Percentiles rank a stretch among this genome's conserved stretches.
phyloP scores from a whole-genome alignment of 2,113 vertebrate species.

The Columba janthina region DNA sequence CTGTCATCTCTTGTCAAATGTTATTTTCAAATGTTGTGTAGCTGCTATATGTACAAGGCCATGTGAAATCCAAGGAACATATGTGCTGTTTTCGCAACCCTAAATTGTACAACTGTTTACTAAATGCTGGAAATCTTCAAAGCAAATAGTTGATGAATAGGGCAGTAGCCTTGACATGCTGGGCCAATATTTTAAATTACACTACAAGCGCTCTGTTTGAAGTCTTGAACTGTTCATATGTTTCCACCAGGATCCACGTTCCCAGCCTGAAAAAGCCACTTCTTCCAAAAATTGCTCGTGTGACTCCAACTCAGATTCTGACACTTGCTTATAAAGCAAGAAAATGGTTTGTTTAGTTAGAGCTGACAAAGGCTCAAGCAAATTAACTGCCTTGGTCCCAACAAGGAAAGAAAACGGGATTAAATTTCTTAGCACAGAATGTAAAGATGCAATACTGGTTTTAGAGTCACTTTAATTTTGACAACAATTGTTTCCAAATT shows the following conservation, averaged over 20 bases:
- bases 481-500: background rate
- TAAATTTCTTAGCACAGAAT: background rate
- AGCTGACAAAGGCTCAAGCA: slow-evolving; percentile 10
- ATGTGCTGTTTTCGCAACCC: slow-evolving; percentile 32
- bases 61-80: background rate
- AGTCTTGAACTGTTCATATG: slow-evolving; percentile 21
- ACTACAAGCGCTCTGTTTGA: background rate
- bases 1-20: slow-evolving; percentile 20
- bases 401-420: background rate
- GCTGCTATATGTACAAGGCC: slow-evolving; percentile 10
- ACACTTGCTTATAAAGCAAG: background rate
- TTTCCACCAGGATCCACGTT: slow-evolving; percentile 7
- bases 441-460: background rate
- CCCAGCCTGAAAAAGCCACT: background rate
- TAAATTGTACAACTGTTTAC: slow-evolving; percentile 36
- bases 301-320: background rate
- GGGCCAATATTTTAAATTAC: slow-evolving; percentile 36
- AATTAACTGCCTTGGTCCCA: background rate
- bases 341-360: slow-evolving; percentile 5
- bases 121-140: slow-evolving; percentile 50
- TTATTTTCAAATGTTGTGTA: background rate
- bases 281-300: background rate
- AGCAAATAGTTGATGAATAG: slow-evolving; percentile 32
- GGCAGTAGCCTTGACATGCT: slow-evolving; percentile 11
- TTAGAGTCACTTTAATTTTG: background rate